Conservation (phyloP, 2,888 invertebrate genomes). For the Ophioninae sp. region DNA sequence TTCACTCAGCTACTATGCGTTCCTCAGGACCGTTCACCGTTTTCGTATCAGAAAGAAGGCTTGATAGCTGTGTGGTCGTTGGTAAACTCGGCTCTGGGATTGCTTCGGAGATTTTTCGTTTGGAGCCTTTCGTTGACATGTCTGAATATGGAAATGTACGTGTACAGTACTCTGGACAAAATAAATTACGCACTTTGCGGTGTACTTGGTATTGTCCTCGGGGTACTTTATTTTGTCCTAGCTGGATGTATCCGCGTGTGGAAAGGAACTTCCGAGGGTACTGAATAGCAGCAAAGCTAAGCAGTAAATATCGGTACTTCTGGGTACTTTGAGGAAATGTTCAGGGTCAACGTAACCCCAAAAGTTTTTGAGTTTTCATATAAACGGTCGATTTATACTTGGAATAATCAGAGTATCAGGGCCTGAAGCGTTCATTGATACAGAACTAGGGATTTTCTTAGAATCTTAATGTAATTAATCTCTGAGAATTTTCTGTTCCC, state of each 20-base stretch:
- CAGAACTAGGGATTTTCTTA: background rate
- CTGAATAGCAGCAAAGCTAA: too few relatives aligned
- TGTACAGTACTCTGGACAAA: background rate
- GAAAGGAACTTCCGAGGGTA: too few relatives aligned
- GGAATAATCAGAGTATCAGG: background rate
- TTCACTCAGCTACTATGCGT: conserved; percentile 29
- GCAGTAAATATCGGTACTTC: too few relatives aligned
- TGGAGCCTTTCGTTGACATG: conserved; percentile 26
- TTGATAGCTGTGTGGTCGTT: background rate
- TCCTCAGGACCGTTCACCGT: background rate
- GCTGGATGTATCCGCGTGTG: too few relatives aligned
- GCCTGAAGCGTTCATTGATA: background rate
- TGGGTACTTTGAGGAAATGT: too few relatives aligned
- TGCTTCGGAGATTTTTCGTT: conserved; percentile 40
- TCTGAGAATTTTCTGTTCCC: background rate
- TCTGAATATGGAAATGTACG: conserved; percentile 13
- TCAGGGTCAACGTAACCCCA: too few relatives aligned
- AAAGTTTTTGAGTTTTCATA: background rate
- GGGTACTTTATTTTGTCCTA: too few relatives aligned
- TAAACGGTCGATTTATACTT: background rate
- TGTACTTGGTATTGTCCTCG: background rate
- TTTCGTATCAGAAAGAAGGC: background rate
- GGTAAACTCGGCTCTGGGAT: conserved; percentile 2
- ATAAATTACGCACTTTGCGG: too few relatives aligned
- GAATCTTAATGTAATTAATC: background rate